Evolutionary conservation across 2,888 invertebrate genomes (phyloP).

Genomic region (Nebria salina): DNA sequence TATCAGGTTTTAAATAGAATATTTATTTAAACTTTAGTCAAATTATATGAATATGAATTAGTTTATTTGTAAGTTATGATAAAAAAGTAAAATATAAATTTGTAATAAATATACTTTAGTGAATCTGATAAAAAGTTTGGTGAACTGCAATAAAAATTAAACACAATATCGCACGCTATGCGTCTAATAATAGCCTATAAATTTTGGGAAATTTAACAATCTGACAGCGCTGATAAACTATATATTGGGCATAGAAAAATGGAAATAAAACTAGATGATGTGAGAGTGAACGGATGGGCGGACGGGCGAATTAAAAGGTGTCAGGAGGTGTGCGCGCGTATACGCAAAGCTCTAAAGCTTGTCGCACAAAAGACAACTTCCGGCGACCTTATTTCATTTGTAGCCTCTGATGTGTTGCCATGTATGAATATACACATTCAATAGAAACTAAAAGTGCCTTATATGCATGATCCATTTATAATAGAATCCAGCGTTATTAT

Average conservation of each 20-base stretch:
- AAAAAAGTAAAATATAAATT: background rate
- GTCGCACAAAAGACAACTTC: constrained; percentile 40
- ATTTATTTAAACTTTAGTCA: no score
- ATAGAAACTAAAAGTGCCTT: constrained; percentile 11
- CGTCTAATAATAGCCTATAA: background rate
- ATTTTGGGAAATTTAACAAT: background rate
- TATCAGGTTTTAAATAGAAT: no score
- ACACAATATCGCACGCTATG: background rate
- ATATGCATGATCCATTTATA: constrained; percentile 26
- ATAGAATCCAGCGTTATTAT: constrained; percentile 25
- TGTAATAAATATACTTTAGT: background rate
- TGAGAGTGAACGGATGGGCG: background rate
- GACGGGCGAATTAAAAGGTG: constrained; percentile 32
- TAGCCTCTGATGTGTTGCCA: background rate
- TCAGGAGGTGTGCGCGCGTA: constrained; percentile 35
- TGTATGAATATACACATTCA: constrained; percentile 33
- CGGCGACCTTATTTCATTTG: constrained; percentile 32
- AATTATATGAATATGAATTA: no score
- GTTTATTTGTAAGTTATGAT: no score
- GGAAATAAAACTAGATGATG: constrained; percentile 6
- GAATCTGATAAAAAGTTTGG: background rate
- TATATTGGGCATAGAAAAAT: background rate
- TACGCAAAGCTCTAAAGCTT: constrained; percentile 34
- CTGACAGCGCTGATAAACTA: background rate
- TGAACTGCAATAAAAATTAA: constrained; percentile 1